Evolutionary conservation across 2,113 vertebrate species (phyloP).

Genomic region (Ctenodactylus gundi): DNA sequence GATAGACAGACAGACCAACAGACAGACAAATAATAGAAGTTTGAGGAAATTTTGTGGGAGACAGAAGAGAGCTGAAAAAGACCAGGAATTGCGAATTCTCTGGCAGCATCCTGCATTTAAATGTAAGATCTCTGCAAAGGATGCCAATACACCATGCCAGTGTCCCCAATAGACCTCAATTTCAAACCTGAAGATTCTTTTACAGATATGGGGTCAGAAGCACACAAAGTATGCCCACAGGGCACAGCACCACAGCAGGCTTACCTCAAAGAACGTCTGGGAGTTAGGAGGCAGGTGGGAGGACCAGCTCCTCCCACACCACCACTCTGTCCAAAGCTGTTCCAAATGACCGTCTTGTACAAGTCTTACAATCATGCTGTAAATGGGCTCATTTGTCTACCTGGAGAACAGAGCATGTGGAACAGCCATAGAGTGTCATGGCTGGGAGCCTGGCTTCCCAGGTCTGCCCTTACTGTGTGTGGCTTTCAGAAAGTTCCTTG

Average conservation of each 20-base stretch:
- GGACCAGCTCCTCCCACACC: background rate
- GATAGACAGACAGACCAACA: no score
- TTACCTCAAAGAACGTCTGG: background rate
- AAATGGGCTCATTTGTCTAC: background rate
- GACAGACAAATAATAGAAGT: background rate
- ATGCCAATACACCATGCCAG: background rate
- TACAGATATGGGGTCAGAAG: background rate
- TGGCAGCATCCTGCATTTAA: background rate
- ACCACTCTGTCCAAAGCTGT: background rate
- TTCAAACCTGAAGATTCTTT: background rate
- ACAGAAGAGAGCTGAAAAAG: background rate
- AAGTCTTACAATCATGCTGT: background rate
- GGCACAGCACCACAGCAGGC: background rate
- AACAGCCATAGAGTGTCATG: fast-evolving
- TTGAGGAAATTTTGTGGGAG: background rate
- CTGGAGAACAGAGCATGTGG: background rate
- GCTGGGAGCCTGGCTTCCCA: background rate
- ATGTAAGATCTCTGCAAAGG: background rate
- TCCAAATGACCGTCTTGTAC: background rate
- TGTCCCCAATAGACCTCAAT: background rate
- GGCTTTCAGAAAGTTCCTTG: background rate
- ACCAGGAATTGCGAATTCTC: background rate
- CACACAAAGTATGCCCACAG: background rate
- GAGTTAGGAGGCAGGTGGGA: fast-evolving
- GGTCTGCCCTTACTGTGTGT: background rate